A percentile compares a stretch with the other conserved stretches of the same genome.
phyloP scores from a whole-genome alignment of 2,797 vertebrate species.

The Propithecus deckenii region DNA sequence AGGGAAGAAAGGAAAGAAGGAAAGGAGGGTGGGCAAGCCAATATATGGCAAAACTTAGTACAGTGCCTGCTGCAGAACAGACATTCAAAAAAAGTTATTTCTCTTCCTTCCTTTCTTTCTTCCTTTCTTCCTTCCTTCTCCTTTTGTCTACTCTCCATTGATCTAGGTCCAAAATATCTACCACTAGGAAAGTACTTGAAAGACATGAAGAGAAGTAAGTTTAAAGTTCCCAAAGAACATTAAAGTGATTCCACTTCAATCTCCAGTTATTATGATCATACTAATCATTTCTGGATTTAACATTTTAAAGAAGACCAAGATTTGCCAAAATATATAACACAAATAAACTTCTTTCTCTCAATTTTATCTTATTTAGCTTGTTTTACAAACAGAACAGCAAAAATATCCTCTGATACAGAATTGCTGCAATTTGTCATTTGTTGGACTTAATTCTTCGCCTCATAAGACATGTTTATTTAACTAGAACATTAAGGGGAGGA shows the following conservation, averaged over 20 bases:
- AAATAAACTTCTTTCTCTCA: background rate
- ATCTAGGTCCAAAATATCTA: conserved; percentile 8
- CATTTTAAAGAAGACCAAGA: background rate
- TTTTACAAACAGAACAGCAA: conserved; percentile 37
- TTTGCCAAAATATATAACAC: background rate
- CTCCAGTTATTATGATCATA: background rate
- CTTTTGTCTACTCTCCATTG: background rate
- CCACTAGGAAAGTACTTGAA: background rate
- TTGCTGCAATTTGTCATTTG: background rate
- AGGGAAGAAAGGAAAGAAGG: background rate
- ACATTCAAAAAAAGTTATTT: background rate
- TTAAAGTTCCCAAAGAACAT: conserved; percentile 23
- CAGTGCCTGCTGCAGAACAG: background rate
- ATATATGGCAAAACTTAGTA: background rate
- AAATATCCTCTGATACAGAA: background rate
- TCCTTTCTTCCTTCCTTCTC: background rate
- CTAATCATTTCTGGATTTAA: background rate
- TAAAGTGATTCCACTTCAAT: background rate
- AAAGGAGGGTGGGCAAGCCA: background rate
- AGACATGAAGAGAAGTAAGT: background rate
- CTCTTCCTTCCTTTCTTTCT: background rate
- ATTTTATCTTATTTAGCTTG: conserved; percentile 24
- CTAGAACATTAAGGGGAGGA: conserved; percentile 16
- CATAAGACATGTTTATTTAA: conserved; percentile 55
- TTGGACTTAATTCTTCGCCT: conserved; percentile 14